Base-by-base conservation (phyloP, 2,888 invertebrate species). In the Parthenolecanium corni region DNA sequence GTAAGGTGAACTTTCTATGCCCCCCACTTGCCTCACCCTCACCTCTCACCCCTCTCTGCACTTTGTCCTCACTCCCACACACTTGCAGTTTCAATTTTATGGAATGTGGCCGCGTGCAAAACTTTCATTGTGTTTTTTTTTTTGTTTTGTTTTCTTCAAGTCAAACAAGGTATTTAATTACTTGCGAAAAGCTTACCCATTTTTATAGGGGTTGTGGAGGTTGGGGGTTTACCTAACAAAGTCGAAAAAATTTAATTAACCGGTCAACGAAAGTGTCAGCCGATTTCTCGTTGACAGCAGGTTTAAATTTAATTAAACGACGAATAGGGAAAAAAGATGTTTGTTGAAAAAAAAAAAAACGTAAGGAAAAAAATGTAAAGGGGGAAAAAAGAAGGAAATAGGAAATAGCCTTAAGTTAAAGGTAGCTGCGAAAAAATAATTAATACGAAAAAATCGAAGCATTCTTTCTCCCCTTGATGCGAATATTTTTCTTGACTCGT, bases 121-220 rank as follows among this genome's bases (percentile, higher is more conserved):
- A 54, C 40, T 42, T 42, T 54, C n/a, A n/a, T 31, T 31, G 31
- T 9, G 9, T 6, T 9, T 31, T 31, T 31, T 31, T 31, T 31
- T 31, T 31, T 31, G 4, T 31, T 31, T 31, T 31, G 31, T 31
- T 4, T 57, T 25, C 25, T 24, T 56, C 40, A 14, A 46, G 25
- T 31, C 44, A 44, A 57, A 57, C 57, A 57, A 57, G 57, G 57
- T 57, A 57, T 57, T 57, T 57, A 57, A 57, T 57, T 57, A 57
- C 57, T 18, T 46, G 21, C 18, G 36, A 38, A 31, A 31, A 49
- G 14, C 16, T 21, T 12, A 11, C 11, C 3, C 38, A n/a, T 38
- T 53, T 53, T 25, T 3, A 21, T 12, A 18, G 9, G 38, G 52
- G 52, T 52, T 36, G 20, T 3, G 18, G 31, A 24, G 31, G 31